Conservation (phyloP, 2,113 vertebrate species). For the Heterochromis multidens region DNA sequence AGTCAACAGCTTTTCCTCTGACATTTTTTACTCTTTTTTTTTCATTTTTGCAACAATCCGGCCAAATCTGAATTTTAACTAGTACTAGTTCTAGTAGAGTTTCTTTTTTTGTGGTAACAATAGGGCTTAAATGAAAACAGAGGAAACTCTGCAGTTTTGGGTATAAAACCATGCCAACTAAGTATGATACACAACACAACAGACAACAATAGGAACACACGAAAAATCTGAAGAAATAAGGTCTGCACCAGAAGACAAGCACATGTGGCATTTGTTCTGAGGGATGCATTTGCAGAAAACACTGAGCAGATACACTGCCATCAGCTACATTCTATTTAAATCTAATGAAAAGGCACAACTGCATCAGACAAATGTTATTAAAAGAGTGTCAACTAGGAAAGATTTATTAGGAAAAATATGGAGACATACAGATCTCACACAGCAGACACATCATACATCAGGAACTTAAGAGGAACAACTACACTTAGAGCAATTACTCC, state of each 20-base stretch:
- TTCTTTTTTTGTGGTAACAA: neutral
- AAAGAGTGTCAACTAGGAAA: neutral
- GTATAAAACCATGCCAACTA: slow-evolving; percentile 1
- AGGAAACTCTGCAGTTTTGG: slow-evolving; percentile 53
- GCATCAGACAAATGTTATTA: neutral
- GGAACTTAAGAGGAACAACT: neutral
- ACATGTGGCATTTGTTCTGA: neutral
- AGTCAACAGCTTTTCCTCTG: slow-evolving; percentile 53
- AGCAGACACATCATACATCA: neutral
- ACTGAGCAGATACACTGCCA: neutral
- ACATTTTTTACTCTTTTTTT: neutral
- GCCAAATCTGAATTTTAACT: neutral
- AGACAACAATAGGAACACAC: slow-evolving; percentile 17
- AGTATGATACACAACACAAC: neutral
- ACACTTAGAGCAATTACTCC: neutral
- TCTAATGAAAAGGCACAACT: neutral
- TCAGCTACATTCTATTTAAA: neutral
- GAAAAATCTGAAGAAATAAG: slow-evolving; percentile 11
- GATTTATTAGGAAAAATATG: neutral
- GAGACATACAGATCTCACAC: neutral
- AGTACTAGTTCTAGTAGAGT: neutral
- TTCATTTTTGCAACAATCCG: neutral
- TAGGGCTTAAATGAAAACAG: slow-evolving; percentile 3
- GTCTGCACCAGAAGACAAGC: neutral
- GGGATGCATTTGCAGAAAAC: neutral